phyloP scores from a whole-genome alignment of 2,888 invertebrate species.

The Agrypnus murinus region DNA sequence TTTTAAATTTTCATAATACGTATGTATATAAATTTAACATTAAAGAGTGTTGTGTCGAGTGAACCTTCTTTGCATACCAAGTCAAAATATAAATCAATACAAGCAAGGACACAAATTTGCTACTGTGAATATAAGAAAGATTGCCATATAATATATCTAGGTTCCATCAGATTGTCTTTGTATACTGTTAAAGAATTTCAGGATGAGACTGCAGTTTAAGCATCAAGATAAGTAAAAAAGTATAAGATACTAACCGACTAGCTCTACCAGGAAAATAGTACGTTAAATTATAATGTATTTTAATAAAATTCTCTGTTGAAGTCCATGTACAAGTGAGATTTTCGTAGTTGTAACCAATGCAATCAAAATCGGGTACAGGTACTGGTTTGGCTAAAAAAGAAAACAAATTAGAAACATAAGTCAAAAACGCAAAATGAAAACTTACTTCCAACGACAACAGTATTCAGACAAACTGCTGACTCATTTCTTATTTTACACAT shows the following conservation, averaged over 20 bases:
- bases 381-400: conserved; percentile 75
- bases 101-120: no score
- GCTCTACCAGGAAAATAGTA: conserved; percentile 70
- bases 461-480: conserved; percentile 74
- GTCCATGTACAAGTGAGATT: conserved; percentile 85
- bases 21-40: no score
- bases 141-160: no score
- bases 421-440: conserved; percentile 53
- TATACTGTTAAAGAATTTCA: no score
- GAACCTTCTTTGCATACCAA: no score
- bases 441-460: conserved; percentile 76
- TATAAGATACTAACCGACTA: conserved; percentile 67
- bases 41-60: no score
- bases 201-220: no score
- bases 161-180: no score
- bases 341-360: conserved; percentile 83
- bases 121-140: no score
- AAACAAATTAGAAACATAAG: conserved; percentile 22
- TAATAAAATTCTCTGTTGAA: conserved; percentile 74
- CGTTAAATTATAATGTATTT: conserved; percentile 74
- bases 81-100: no score
- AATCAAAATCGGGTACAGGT: conserved; percentile 80
- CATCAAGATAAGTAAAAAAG: no score
- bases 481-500: conserved; percentile 73
- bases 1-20: no score